These are phyloP conservation scores for Agrilus planipennis DNA, from an alignment of 1,140 invertebrate genomes.

Conservation along the genomic window DNA sequence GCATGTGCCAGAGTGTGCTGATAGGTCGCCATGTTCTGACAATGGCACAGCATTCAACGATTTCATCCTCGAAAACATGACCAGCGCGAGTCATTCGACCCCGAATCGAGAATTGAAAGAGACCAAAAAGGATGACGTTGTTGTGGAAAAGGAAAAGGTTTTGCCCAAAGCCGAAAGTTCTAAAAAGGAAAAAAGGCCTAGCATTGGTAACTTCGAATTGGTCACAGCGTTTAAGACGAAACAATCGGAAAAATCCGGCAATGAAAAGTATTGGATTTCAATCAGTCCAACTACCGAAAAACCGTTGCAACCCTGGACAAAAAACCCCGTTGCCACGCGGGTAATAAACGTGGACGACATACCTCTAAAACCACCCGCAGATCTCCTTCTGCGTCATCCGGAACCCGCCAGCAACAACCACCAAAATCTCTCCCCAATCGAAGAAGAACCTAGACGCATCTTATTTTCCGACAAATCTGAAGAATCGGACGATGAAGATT, in stretches of 20 bases:
- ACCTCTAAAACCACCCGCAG: slow-evolving; percentile 21
- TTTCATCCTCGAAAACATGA: slow-evolving; percentile 16
- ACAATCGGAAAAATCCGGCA: slow-evolving; percentile 12
- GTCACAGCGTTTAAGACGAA: slow-evolving; percentile 24
- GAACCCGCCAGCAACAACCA: background rate
- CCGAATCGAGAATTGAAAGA: background rate
- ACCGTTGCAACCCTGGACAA: background rate
- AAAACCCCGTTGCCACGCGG: slow-evolving; percentile 3
- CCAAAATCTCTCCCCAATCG: slow-evolving; percentile 14
- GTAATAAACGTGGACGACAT: slow-evolving; percentile 28
- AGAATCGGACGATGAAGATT: background rate
- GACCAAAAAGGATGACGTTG: background rate
- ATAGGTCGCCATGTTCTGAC: too few relatives aligned
- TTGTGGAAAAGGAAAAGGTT: too few relatives aligned
- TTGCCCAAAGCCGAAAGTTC: too few relatives aligned
- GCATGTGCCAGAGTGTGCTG: too few relatives aligned
- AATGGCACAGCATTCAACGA: slow-evolving; percentile 8
- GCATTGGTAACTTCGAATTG: too few relatives aligned
- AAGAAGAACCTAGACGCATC: slow-evolving; percentile 16
- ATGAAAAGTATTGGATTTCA: slow-evolving; percentile 28
- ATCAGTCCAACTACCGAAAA: slow-evolving; percentile 15
- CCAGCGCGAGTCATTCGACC: slow-evolving; percentile 1
- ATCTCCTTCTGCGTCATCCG: too few relatives aligned
- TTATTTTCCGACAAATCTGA: slow-evolving; percentile 6
- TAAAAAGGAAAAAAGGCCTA: slow-evolving; percentile 1